Evolutionary conservation across 2,113 vertebrate species (phyloP).

Genomic region (Eurystomus gularis): DNA sequence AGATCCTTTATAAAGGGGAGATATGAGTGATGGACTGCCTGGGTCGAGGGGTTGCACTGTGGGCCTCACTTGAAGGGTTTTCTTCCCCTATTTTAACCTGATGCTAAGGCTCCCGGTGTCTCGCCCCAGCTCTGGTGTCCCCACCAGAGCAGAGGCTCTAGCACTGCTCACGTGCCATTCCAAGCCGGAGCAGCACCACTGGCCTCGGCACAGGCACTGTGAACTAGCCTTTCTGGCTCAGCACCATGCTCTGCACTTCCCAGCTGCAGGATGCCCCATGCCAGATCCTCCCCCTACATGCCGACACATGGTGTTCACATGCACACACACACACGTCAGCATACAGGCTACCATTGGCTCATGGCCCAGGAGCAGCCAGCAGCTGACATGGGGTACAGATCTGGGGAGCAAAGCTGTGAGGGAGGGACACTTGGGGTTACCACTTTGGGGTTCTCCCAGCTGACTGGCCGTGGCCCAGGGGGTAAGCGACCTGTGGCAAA

Average conservation of each 20-base stretch:
- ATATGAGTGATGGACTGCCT: neutral
- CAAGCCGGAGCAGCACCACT: rapidly evolving
- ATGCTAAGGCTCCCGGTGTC: neutral
- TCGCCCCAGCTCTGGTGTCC: neutral
- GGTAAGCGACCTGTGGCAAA: neutral
- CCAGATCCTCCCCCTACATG: neutral
- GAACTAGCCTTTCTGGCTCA: neutral
- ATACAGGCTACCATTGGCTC: neutral
- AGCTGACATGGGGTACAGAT: neutral
- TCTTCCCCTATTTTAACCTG: neutral
- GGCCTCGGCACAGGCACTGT: rapidly evolving
- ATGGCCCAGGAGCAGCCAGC: neutral
- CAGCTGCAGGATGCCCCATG: neutral
- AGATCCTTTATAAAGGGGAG: neutral
- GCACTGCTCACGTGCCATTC: rapidly evolving
- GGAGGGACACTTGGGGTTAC: neutral
- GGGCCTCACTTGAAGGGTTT: rapidly evolving
- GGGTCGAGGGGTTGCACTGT: neutral
- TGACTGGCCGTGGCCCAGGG: neutral
- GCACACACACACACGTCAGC: neutral
- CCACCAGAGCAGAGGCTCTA: neutral
- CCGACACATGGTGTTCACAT: no score
- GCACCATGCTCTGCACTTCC: rapidly evolving
- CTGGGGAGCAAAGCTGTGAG: neutral
- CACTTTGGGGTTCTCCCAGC: neutral